phyloP scores from a whole-genome alignment of 1,140 invertebrate genomes.

The Agrypnia vestita region DNA sequence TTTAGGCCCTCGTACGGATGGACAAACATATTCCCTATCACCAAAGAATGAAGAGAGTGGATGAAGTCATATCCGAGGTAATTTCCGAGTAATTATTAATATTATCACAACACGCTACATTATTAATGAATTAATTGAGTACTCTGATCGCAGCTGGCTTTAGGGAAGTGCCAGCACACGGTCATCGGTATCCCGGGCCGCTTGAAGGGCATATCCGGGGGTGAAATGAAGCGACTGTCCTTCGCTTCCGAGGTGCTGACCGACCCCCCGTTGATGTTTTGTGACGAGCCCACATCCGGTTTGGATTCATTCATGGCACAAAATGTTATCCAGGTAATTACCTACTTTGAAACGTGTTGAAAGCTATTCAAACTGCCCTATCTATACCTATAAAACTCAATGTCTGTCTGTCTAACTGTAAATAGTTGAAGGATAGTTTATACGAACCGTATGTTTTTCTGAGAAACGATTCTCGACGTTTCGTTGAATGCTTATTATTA shows the following conservation, averaged over 20 bases:
- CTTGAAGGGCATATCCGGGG: constrained; percentile 94
- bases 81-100: constrained; percentile 47
- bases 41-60: constrained; percentile 87
- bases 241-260: constrained; percentile 97
- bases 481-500: too few species aligned
- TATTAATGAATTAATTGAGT: not conserved
- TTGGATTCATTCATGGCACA: constrained; percentile 90
- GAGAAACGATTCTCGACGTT: too few species aligned
- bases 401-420: too few species aligned
- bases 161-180: constrained; percentile 90
- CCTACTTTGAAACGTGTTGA: too few species aligned
- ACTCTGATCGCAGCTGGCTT: constrained; percentile 77
- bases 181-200: constrained; percentile 89
- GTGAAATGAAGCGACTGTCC: constrained; percentile 95
- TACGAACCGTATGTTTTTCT: too few species aligned
- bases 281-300: constrained; percentile 96
- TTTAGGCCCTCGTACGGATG: constrained; percentile 93
- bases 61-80: constrained; percentile 92
- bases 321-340: constrained; percentile 85
- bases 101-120: not conserved
- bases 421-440: too few species aligned
- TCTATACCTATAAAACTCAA: too few species aligned
- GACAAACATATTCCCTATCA: constrained; percentile 83
- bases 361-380: too few species aligned
- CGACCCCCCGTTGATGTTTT: constrained; percentile 95